A percentile compares a stretch with the other conserved stretches of the same genome.
phyloP scores from a whole-genome alignment of 2,888 invertebrate species.

The Dione vanillae region DNA sequence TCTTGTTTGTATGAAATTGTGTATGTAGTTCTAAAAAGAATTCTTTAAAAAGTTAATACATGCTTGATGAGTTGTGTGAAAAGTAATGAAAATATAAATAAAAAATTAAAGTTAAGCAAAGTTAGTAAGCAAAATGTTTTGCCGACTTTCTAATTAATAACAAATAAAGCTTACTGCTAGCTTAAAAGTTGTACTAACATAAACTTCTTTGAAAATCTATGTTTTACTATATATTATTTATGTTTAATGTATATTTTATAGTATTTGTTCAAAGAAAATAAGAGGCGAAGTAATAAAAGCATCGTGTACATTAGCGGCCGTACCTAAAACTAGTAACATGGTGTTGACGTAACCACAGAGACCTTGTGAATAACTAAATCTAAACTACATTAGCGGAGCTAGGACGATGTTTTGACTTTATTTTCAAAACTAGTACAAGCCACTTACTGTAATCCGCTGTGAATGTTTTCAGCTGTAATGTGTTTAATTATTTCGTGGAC shows the following conservation, averaged over 20 bases:
- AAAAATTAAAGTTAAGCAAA: neutral
- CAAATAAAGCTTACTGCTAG: neutral
- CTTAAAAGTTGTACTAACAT: neutral
- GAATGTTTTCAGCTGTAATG: slow-evolving; percentile 55
- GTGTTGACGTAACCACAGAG: slow-evolving; percentile 56
- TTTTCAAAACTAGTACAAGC: slow-evolving; percentile 56
- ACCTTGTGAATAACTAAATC: slow-evolving; percentile 63
- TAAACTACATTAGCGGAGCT: slow-evolving; percentile 71
- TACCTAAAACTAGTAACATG: slow-evolving; percentile 52
- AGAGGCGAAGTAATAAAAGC: slow-evolving; percentile 22
- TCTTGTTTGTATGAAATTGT: neutral
- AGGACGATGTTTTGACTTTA: slow-evolving; percentile 68
- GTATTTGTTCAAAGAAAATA: neutral
- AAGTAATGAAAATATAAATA: neutral
- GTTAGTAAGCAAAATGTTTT: neutral
- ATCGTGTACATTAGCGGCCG: slow-evolving; percentile 34
- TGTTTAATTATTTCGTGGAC: slow-evolving; percentile 7
- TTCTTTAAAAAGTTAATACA: neutral
- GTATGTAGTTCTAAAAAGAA: neutral
- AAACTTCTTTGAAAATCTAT: no score
- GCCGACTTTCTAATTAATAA: neutral
- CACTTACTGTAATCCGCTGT: slow-evolving; percentile 59
- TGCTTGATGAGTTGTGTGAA: neutral
- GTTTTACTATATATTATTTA: no score
- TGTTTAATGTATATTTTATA: neutral